These are phyloP conservation scores for Drosophila suzukii DNA, from an alignment of 1,140 invertebrate species.

Conservation along the genomic window DNA sequence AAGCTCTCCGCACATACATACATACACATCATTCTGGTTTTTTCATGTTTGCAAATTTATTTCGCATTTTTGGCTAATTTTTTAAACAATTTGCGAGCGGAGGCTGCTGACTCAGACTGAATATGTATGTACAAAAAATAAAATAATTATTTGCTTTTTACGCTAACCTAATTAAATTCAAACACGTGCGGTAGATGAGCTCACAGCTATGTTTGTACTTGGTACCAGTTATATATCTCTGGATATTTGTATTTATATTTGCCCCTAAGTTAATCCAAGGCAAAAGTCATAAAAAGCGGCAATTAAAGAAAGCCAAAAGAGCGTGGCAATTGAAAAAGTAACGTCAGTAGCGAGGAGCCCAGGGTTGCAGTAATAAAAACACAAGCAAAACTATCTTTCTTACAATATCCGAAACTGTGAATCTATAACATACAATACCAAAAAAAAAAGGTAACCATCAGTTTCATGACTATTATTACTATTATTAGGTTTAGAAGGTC, in stretches of 20 bases:
- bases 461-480: too few relatives aligned
- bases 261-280: conserved; percentile 26
- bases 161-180: conserved; percentile 63
- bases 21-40: background rate
- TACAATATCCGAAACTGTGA: too few relatives aligned
- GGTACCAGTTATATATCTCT: conserved; percentile 3
- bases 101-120: conserved; percentile 34
- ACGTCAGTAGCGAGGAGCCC: background rate
- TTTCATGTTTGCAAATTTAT: conserved; percentile 31
- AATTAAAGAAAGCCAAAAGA: conserved; percentile 37
- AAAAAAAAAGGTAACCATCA: too few relatives aligned
- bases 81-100: conserved; percentile 5
- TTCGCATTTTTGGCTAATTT: conserved; percentile 51
- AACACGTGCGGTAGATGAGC: conserved; percentile 52
- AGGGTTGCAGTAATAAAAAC: background rate
- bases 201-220: background rate
- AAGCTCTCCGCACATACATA: conserved; percentile 23
- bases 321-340: conserved; percentile 28
- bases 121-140: conserved; percentile 14
- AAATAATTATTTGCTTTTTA: conserved; percentile 32
- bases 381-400: background rate
- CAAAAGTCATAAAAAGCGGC: conserved; percentile 25
- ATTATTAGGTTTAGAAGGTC: too few relatives aligned
- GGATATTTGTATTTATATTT: conserved; percentile 12
- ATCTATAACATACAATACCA: too few relatives aligned